Base-by-base conservation (phyloP, 35 echinoderm and acorn worm genomes). In the Nesometra sesokonis region DNA sequence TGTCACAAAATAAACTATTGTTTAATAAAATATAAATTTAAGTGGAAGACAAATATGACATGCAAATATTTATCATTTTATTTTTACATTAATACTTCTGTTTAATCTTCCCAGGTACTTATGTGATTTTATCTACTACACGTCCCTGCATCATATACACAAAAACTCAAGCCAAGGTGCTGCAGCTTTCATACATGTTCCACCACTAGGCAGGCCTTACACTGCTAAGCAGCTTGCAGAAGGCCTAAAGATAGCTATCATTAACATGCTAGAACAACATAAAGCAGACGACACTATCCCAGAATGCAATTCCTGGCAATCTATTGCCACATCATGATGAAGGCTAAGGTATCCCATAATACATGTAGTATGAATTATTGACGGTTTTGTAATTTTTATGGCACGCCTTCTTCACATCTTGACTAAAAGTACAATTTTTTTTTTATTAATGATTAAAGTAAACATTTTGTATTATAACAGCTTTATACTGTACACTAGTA, bases 51-150 rank as follows among this genome's bases (percentile, higher is more conserved):
- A n/a, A n/a, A n/a, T n/a, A n/a, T n/a, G n/a, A n/a, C n/a, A n/a
- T n/a, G n/a, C n/a, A n/a, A n/a, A n/a, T n/a, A n/a, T n/a, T n/a
- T n/a, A 43, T 43, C 15, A 43, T 43, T 43, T 7, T 43, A 7
- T 7, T 43, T 43, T 4, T 15, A 43, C 15, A 15, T 15, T 43
- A 7, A 7, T 4, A 7, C 15, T 43, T 43, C 23, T 5, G 2
- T 84, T 47, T 36, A 88, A 4, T 46, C 0, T 85, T 15, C 35
- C 29, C 76, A 97, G 95, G 36, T 97, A 97, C 82, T 91, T 97
- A 35, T 97, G 95, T 94, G 95, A 89, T 32, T 97, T 88, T 87
- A 84, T 82, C 21, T 97, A 97, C 84, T 97, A 97, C 85, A 86
- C 85, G 19, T 97, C 95, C 0, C 90, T 97, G 0, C 77, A 93